phyloP scores from a whole-genome alignment of 2,888 invertebrate species.

The Linyphia triangularis region DNA sequence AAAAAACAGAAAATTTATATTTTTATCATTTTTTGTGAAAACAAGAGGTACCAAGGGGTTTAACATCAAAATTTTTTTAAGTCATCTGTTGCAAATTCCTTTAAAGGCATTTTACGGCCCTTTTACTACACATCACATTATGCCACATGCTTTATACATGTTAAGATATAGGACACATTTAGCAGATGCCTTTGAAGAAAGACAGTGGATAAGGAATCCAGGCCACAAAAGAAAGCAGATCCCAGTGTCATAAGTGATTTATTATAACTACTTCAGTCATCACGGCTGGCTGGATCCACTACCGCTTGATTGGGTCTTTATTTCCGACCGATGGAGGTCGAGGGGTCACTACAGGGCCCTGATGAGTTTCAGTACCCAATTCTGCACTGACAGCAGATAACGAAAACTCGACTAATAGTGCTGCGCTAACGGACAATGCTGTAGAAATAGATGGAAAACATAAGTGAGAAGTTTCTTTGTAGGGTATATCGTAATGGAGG shows the following conservation, averaged over 20 bases:
- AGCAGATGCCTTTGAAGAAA: slow-evolving; percentile 20
- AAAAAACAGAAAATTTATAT: no score
- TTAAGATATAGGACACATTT: no score
- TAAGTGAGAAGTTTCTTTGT: background rate
- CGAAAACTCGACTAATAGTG: slow-evolving; percentile 57
- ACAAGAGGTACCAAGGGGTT: no score
- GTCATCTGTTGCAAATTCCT: no score
- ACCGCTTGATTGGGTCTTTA: slow-evolving; percentile 70
- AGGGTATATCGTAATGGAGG: background rate
- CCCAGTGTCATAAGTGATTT: slow-evolving; percentile 73
- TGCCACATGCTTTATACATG: no score
- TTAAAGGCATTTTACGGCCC: no score
- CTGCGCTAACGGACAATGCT: background rate
- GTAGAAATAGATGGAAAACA: slow-evolving; percentile 10
- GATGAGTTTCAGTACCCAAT: slow-evolving; percentile 68
- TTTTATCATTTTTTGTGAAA: no score
- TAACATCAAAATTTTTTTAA: no score
- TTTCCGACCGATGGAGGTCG: slow-evolving; percentile 62
- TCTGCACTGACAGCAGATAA: slow-evolving; percentile 64
- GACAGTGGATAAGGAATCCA: slow-evolving; percentile 30
- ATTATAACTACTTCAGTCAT: slow-evolving; percentile 73
- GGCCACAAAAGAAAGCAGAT: slow-evolving; percentile 33
- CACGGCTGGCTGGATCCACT: slow-evolving; percentile 47
- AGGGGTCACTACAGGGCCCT: slow-evolving; percentile 46
- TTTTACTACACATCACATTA: no score